Evolutionary conservation across 2,797 vertebrate genomes (phyloP).

Genomic region (Momotus momota): DNA sequence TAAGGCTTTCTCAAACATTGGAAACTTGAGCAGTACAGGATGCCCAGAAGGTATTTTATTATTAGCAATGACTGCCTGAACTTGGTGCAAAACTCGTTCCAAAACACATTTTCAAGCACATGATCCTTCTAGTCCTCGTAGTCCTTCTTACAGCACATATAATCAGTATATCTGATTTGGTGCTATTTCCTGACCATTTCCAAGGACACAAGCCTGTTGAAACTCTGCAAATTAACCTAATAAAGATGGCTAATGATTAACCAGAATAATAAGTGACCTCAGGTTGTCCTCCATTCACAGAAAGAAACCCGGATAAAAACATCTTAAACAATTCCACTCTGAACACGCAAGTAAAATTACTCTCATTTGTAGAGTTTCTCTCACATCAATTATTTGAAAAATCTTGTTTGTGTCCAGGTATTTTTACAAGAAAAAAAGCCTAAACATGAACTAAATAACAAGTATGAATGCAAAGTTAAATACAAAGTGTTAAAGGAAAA

Average conservation of each 20-base stretch:
- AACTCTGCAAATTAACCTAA: conserved; percentile 38
- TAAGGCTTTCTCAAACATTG: neutral
- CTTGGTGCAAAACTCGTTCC: neutral
- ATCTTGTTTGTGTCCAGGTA: neutral
- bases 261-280: conserved; percentile 66
- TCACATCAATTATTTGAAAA: neutral
- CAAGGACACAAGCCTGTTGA: neutral
- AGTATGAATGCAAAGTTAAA: neutral
- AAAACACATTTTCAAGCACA: neutral
- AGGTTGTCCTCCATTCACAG: conserved; percentile 12
- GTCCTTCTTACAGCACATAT: neutral
- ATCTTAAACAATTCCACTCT: neutral
- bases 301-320: conserved; percentile 41
- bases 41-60: neutral
- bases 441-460: neutral
- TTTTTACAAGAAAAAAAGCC: neutral
- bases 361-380: conserved; percentile 22
- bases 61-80: neutral
- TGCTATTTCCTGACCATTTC: neutral
- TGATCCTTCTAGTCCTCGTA: too few species aligned
- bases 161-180: neutral
- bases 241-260: conserved; percentile 61
- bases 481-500: neutral
- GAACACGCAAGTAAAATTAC: conserved; percentile 33
- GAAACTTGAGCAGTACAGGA: neutral